phyloP scores from a whole-genome alignment of 2,888 invertebrate species.

The Bugula neritina region DNA sequence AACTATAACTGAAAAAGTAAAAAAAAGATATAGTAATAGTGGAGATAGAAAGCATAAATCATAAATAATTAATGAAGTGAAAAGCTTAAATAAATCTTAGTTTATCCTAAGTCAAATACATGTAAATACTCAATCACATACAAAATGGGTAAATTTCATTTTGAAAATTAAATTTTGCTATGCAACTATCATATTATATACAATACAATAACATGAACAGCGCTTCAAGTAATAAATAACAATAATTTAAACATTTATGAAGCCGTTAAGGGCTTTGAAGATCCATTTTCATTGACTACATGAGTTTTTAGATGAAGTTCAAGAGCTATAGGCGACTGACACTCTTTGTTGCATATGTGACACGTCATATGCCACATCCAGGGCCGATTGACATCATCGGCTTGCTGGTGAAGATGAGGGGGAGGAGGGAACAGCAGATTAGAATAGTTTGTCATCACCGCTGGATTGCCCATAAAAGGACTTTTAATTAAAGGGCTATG shows the following conservation, averaged over 20 bases:
- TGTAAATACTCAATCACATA: no score
- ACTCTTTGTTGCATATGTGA: conserved; percentile 85
- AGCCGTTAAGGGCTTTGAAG: conserved; percentile 34
- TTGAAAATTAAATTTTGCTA: neutral
- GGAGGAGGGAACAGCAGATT: neutral
- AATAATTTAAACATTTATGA: conserved; percentile 16
- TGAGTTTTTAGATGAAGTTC: conserved; percentile 96
- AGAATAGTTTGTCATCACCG: neutral
- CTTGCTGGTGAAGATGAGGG: conserved; percentile 16
- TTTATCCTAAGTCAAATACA: no score
- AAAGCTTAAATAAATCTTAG: no score
- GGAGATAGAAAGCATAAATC: no score
- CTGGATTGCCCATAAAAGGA: neutral
- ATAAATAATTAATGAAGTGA: neutral
- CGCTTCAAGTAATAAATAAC: neutral
- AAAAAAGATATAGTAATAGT: no score
- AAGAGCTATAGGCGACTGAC: conserved; percentile 87
- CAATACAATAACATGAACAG: neutral
- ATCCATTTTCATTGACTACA: conserved; percentile 34
- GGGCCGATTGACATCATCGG: conserved; percentile 27
- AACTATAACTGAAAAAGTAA: neutral
- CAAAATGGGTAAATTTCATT: no score
- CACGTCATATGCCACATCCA: conserved; percentile 52
- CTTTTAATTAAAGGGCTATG: conserved; percentile 5
- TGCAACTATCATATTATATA: neutral